These are phyloP conservation scores for Coregonus clupeaformis DNA, from an alignment of 2,113 vertebrate species.

Conservation along the genomic window DNA sequence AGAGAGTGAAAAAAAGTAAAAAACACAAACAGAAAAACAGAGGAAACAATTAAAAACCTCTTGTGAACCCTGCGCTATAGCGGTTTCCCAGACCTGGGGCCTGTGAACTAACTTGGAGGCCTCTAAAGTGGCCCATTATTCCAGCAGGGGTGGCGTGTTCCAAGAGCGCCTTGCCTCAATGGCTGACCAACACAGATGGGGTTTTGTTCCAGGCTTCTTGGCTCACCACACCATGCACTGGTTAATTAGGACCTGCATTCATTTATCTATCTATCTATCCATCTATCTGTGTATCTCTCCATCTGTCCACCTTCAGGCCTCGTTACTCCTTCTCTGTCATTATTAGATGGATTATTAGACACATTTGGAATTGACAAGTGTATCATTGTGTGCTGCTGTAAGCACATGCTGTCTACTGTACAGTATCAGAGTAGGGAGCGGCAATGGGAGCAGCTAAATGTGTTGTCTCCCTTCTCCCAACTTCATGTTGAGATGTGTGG, in stretches of 20 bases:
- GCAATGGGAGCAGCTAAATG: too few relatives aligned
- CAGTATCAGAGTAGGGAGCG: too few relatives aligned
- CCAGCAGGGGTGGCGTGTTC: constrained; percentile 68
- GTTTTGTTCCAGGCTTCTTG: constrained; percentile 70
- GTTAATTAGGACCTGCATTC: constrained; percentile 69
- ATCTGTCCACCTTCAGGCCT: constrained; percentile 5
- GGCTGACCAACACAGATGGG: constrained; percentile 68
- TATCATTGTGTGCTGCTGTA: too few relatives aligned
- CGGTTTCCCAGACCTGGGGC: constrained; percentile 76
- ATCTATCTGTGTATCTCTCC: constrained; percentile 5
- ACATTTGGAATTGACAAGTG: background rate
- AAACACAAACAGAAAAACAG: constrained; percentile 16
- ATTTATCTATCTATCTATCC: constrained; percentile 15
- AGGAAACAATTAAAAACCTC: constrained; percentile 74
- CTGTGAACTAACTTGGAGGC: constrained; percentile 76
- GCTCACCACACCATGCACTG: constrained; percentile 63
- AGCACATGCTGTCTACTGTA: too few relatives aligned
- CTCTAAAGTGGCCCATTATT: constrained; percentile 77
- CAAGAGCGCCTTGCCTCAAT: constrained; percentile 73
- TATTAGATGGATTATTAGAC: background rate
- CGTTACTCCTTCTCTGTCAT: background rate
- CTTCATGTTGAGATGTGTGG: too few relatives aligned
- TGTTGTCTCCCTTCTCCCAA: too few relatives aligned
- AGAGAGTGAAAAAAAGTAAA: constrained; percentile 24
- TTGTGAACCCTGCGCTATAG: constrained; percentile 62